phyloP scores from a whole-genome alignment of 2,888 invertebrate species.

The Rhamphomyia laevipes region DNA sequence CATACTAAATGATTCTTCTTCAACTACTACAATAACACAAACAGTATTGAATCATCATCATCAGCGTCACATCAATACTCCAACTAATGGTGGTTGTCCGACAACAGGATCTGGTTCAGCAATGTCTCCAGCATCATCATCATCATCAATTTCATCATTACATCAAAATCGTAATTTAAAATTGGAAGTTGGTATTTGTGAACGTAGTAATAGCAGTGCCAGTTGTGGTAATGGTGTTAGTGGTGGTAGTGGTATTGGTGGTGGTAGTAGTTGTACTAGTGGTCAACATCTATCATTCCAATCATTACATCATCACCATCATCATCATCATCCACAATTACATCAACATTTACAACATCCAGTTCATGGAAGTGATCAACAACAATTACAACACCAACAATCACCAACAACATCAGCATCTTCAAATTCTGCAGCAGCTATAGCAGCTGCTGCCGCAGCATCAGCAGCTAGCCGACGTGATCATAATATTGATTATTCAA shows the following conservation, averaged over 20 bases:
- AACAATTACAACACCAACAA: conserved; percentile 7
- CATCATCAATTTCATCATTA: conserved; percentile 18
- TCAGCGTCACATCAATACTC: neutral
- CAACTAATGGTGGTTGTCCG: conserved; percentile 4
- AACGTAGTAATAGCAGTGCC: neutral
- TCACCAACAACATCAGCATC: conserved; percentile 17
- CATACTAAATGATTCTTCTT: conserved; percentile 19
- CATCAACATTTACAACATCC: conserved; percentile 12
- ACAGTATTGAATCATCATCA: conserved; percentile 4
- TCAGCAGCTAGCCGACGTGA: conserved; percentile 35
- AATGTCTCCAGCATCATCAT: conserved; percentile 26
- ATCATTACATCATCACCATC: conserved; percentile 14
- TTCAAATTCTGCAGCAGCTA: conserved; percentile 21
- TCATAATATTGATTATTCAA: conserved; percentile 38
- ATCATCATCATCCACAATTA: conserved; percentile 16
- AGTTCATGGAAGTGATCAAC: neutral
- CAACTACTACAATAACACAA: conserved; percentile 24
- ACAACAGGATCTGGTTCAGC: conserved; percentile 10
- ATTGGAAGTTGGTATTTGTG: conserved; percentile 7
- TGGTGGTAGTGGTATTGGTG: neutral
- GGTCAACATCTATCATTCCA: neutral
- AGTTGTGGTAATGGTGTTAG: neutral
- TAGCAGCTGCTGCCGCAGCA: conserved; percentile 27
- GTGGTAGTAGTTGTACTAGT: neutral
- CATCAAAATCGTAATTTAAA: conserved; percentile 15